Base-by-base conservation (phyloP, 2,113 vertebrate species). In the Conger conger region DNA sequence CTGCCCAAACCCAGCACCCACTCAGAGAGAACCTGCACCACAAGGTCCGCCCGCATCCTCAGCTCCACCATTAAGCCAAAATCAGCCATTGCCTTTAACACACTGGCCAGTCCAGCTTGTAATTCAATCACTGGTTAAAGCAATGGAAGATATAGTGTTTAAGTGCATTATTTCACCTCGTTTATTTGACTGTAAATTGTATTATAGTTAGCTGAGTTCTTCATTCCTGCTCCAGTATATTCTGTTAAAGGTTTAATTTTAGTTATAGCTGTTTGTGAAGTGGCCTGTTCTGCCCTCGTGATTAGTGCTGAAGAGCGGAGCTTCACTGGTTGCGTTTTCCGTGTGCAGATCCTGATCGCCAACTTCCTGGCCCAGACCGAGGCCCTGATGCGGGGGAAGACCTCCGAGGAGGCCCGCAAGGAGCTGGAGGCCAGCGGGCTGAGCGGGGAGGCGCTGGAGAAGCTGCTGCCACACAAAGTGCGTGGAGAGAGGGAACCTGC, bases 281-380 rank as follows among this genome's bases (percentile, higher is more conserved):
- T 57, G 1, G 54, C 54, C 54, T 50, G 42, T 4, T 7, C 40
- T 6, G 6, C 33, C 79, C 15, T 30, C 79, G 11, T 50, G 18
- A 73, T 33, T n/a, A 33, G 9, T 73, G 5, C 1, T 16, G 36
- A 57, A 53, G 1, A 63, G 13, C 13, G 38, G 42, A 15, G 77
- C 53, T 60, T 79, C 20, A 63, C 16, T 79, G 30, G 37, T 87
- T 30, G 80, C 20, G 79, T 18, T 54, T 54, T 81, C 16, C 6
- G 1, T 80, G 36, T 80, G 54, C 82, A 99, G 98, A 99, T 99
- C 90, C 96, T 99, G 86, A 86, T 94, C 90, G 96, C 98, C 0
- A 99, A 99, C 93, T 99, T 99, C 89, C 92, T 99, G 87, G 98
- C 98, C 73, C 98, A 99, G 93, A 99, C 98, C 0, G 98, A 99